phyloP scores from a whole-genome alignment of 2,888 invertebrate species.

The Lepidonotus clava region DNA sequence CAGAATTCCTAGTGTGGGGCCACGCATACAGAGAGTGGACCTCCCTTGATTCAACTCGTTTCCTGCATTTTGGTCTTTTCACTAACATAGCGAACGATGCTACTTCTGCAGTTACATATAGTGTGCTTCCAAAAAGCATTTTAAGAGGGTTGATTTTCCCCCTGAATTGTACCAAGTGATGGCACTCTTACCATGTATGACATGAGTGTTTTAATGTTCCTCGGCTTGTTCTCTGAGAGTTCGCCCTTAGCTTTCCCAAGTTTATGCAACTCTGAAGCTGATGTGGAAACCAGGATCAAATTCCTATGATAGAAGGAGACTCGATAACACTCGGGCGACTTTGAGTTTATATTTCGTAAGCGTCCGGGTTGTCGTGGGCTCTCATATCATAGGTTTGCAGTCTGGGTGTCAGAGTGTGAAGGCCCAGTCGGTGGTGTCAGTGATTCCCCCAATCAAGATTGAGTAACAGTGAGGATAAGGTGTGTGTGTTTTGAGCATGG shows the following conservation, averaged over 20 bases:
- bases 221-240: constrained; percentile 38
- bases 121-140: constrained; percentile 24
- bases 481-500: neutral
- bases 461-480: neutral
- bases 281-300: neutral
- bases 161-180: constrained; percentile 34
- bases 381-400: neutral
- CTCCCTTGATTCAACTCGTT: neutral
- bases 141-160: neutral
- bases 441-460: neutral
- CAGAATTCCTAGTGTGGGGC: constrained; percentile 41
- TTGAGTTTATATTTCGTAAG: too few relatives aligned
- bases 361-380: neutral
- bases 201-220: constrained; percentile 46
- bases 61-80: constrained; percentile 42
- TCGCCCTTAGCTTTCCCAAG: neutral
- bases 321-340: too few relatives aligned
- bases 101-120: neutral
- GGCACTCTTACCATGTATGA: constrained; percentile 37
- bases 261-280: neutral
- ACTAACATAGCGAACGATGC: neutral
- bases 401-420: constrained; percentile 25
- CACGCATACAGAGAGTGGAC: neutral
- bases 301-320: neutral
- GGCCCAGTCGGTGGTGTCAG: constrained; percentile 1